Base-by-base conservation (phyloP, 2,888 invertebrate species). In the Creontiades dilutus region DNA sequence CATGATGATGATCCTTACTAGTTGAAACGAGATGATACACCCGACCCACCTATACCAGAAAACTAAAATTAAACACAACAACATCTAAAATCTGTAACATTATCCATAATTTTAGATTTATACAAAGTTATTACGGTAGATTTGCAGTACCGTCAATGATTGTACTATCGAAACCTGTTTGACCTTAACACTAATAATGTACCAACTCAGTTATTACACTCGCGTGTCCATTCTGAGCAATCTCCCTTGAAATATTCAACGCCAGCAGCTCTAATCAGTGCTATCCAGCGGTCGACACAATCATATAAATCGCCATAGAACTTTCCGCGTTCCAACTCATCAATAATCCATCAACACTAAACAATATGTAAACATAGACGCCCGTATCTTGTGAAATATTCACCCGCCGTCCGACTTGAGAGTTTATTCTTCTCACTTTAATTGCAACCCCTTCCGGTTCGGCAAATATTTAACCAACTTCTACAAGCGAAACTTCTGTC, bases 351-450 rank as follows among this genome's bases (percentile, higher is more conserved):
- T 82, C 85, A 11, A 16, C 14, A 85, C 85, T 85, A 85, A 85
- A 85, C 85, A 61, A 85, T 28, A 85, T 85, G 85, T 61, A 85
- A 85, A 85, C 85, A 84, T 84, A n/a, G 55, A 55, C 57, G 57
- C 85, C 27, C 52, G 23, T 28, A 37, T 27, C 27, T 85, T 57
- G 0, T 85, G 27, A 85, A 85, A 85, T 37, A 85, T 85, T 85
- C 57, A 85, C 52, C 61, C 0, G 7, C 23, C 61, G n/a, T 28
- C 61, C 78, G 0, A 78, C 78, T 78, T 68, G 9, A 82, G 81
- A 19, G 81, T 81, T 46, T 81, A 81, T 82, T 14, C 46, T 61
- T 61, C 57, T 61, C 55, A 85, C 27, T 85, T 85, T 85, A 85
- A 85, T 85, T 85, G 61, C 85, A 85, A 52, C 85, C 23, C 52